A percentile compares a stretch with the other conserved stretches of the same genome.
phyloP scores from a whole-genome alignment of 2,888 invertebrate species.

The Conops quadrifasciatus region DNA sequence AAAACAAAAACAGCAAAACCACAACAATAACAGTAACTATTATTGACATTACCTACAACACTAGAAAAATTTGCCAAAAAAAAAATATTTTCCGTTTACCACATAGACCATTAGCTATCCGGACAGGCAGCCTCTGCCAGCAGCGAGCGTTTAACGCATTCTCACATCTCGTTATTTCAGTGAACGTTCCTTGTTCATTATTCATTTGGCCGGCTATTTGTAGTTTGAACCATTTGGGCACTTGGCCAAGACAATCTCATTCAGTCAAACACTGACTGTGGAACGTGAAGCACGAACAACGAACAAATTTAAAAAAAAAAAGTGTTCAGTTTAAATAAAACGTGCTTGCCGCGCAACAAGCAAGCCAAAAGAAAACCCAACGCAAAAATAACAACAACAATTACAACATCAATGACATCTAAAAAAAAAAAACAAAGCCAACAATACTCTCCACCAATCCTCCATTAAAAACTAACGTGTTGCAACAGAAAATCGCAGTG shows the following conservation, averaged over 20 bases:
- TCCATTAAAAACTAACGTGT: background rate
- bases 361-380: slow-evolving; percentile 34
- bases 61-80: background rate
- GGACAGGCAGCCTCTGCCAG: no score
- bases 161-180: background rate
- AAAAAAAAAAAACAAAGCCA: slow-evolving; percentile 11
- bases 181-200: background rate
- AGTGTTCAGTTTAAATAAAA: slow-evolving; percentile 2
- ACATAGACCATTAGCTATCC: no score
- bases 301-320: background rate
- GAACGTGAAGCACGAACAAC: slow-evolving; percentile 54
- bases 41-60: background rate
- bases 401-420: background rate
- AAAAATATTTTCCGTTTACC: no score
- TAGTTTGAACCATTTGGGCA: slow-evolving; percentile 52
- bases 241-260: slow-evolving; percentile 53
- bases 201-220: background rate
- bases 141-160: no score
- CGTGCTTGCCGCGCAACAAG: background rate
- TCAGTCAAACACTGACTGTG: slow-evolving; percentile 61
- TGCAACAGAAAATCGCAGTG: slow-evolving; percentile 26
- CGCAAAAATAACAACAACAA: background rate
- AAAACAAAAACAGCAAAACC: slow-evolving; percentile 3
- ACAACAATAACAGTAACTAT: background rate
- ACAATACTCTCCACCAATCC: background rate